These are phyloP conservation scores for Echinarachnius parma DNA, from an alignment of 53 echinoderm and acorn worm genomes.

Conservation along the genomic window DNA sequence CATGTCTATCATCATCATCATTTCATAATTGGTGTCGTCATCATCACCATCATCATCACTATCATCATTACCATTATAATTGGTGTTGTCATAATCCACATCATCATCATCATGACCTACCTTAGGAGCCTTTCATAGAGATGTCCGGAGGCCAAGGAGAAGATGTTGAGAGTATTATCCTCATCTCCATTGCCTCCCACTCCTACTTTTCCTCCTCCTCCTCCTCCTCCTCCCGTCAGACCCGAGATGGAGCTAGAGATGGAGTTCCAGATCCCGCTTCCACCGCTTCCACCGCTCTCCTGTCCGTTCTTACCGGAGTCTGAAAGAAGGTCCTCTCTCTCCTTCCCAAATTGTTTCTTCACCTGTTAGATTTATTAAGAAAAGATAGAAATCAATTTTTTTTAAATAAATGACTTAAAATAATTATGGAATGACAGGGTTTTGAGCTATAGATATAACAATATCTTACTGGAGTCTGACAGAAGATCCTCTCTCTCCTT, in stretches of 20 bases:
- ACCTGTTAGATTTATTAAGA: too few species aligned
- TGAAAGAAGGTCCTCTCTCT: slow-evolving; percentile 29
- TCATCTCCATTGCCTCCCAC: slow-evolving; percentile 36
- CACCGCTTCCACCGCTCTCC: slow-evolving; percentile 37
- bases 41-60: background rate
- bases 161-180: slow-evolving; percentile 84
- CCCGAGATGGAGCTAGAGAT: slow-evolving; percentile 78
- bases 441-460: too few species aligned
- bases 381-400: too few species aligned
- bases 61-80: background rate
- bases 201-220: background rate
- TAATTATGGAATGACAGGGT: too few species aligned
- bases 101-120: slow-evolving; percentile 36
- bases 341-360: too few species aligned
- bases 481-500: slow-evolving; percentile 66
- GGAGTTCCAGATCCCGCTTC: slow-evolving; percentile 92
- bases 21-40: background rate
- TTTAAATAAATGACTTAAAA: too few species aligned
- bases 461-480: background rate
- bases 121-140: slow-evolving; percentile 95
- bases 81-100: background rate
- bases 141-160: slow-evolving; percentile 96
- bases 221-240: slow-evolving; percentile 67
- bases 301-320: background rate
- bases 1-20: too few species aligned